phyloP scores from a whole-genome alignment of 2,797 vertebrate genomes.

The Falco novaeseelandiae region DNA sequence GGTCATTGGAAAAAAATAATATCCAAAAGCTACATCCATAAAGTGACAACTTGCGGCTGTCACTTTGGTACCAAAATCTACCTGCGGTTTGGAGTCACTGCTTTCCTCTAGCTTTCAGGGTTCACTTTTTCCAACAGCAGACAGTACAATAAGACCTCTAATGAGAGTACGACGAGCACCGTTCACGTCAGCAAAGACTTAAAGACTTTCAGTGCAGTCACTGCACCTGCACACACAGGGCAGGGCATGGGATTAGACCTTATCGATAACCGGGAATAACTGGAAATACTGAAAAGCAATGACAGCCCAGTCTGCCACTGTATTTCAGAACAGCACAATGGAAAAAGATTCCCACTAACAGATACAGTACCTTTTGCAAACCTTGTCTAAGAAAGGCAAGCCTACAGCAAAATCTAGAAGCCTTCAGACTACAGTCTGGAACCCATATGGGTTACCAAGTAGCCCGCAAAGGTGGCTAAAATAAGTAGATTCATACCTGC shows the following conservation, averaged over 20 bases:
- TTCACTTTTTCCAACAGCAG: neutral
- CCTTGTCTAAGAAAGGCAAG: neutral
- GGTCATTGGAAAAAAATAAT: neutral
- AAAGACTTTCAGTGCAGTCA: neutral
- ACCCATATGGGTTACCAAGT: neutral
- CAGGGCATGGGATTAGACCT: neutral
- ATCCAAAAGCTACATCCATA: neutral
- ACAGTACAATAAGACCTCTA: neutral
- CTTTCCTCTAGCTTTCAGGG: neutral
- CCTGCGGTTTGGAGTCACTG: neutral
- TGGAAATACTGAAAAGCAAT: neutral
- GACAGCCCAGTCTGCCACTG: neutral
- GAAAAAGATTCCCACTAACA: neutral
- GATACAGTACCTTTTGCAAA: neutral
- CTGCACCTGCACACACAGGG: neutral
- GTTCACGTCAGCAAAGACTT: neutral
- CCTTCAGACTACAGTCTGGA: neutral
- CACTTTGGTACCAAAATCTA: neutral
- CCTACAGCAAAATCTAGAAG: neutral
- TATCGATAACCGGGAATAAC: neutral
- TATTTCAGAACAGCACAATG: neutral
- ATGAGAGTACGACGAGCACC: neutral
- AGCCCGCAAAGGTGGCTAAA: neutral
- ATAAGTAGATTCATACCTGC: neutral
- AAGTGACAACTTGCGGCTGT: neutral